These are phyloP conservation scores for Rhabdophis nuchalis DNA, from an alignment of 2,797 vertebrate species.

Conservation along the genomic window DNA sequence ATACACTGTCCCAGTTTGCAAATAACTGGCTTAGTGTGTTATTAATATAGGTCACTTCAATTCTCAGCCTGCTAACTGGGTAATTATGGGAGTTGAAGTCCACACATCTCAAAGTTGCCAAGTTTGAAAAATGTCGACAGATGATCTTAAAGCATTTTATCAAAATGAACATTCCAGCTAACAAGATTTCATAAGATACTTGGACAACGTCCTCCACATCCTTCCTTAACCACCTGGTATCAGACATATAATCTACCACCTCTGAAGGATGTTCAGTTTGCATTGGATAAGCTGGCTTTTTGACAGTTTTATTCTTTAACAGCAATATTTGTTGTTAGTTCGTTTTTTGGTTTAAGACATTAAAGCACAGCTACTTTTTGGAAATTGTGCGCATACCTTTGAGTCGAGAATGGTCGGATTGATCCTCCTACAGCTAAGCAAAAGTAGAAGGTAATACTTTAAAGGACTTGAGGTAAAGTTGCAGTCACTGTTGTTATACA, in stretches of 20 bases:
- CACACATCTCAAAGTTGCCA: background rate
- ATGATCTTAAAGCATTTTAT: background rate
- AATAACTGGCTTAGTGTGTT: no score
- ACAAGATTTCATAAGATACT: background rate
- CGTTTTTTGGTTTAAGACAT: background rate
- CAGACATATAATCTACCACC: background rate
- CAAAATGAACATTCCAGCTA: background rate
- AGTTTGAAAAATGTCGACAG: background rate
- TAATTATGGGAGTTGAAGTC: background rate
- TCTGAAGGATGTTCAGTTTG: background rate
- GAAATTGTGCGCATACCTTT: background rate
- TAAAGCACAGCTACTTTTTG: background rate
- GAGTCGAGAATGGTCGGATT: background rate
- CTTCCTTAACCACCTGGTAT: background rate
- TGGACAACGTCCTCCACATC: background rate
- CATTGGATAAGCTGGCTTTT: background rate
- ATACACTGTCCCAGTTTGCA: background rate
- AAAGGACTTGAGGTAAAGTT: background rate
- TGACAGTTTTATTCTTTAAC: background rate
- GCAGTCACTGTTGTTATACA: background rate
- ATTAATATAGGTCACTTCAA: background rate
- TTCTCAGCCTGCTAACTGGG: background rate
- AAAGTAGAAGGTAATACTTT: background rate
- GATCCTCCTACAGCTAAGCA: background rate
- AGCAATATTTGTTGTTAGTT: background rate